Base-by-base conservation (phyloP, 2,797 vertebrate species). In the Rhynchonycteris naso region DNA sequence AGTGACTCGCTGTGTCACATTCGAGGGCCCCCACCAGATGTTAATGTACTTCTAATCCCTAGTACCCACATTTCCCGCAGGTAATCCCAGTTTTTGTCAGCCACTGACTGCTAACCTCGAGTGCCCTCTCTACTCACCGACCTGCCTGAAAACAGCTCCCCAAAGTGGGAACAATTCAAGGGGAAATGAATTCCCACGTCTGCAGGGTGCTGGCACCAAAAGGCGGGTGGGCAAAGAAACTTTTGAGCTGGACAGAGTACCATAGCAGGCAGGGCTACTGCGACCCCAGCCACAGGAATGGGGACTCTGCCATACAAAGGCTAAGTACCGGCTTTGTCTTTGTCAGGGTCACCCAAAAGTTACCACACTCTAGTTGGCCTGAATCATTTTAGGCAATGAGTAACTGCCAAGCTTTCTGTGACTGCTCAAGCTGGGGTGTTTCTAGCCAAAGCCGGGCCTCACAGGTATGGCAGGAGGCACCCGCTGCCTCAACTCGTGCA, bases 341-440 rank as follows among this genome's bases (percentile, higher is more conserved):
- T 95, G 96, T 97, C 98, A 99, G 98, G 99, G 99, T 99, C 99
- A 99, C 99, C 98, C 98, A 99, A 99, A 99, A 99, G 99, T 99
- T 99, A 99, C 99, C 98, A 98, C 98, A 99, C 99, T 99, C 99
- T 99, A 98, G 99, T 99, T 98, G 97, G 98, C 97, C 97, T 98
- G 98, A 98, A 98, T 97, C 97, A 98, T 98, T 97, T 98, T 97
- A 98, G 98, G 97, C 98, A 98, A 98, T 98, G 97, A 98, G 98
- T 98, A 98, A 98, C 98, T 97, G 84, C 96, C 95, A 95, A 91
- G 97, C 97, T 97, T 97, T 97, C 98, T 90, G 71, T 80, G 72
- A 96, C 75, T 88, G 91, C 91, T 92, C 33, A 82, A 43, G 69
- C 38, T 81, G 52, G 22, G 90, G 76, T 96, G 94, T 97, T 80